A percentile compares a stretch with the other conserved stretches of the same genome.
These are phyloP conservation scores for Cercocebus atys DNA, from an alignment of 2,113 vertebrate genomes.

Conservation along the genomic window DNA sequence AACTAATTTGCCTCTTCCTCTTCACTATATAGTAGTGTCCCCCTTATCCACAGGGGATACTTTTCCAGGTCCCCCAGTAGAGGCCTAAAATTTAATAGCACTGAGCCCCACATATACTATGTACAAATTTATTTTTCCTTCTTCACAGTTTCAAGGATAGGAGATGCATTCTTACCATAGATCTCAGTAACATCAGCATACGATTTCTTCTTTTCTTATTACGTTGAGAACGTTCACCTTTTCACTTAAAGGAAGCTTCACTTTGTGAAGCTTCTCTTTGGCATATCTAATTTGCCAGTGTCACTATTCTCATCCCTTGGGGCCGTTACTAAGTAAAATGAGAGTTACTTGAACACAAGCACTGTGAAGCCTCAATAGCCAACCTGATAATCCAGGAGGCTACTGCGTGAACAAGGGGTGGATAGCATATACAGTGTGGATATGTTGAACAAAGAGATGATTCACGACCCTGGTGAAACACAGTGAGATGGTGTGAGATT, in stretches of 20 bases:
- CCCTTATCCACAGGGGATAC: background rate
- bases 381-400: background rate
- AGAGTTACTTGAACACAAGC: background rate
- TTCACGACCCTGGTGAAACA: background rate
- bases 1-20: background rate
- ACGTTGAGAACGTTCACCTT: background rate
- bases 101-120: background rate
- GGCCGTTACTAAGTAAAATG: background rate
- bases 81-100: background rate
- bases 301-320: background rate
- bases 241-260: background rate
- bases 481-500: background rate
- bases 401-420: background rate
- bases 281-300: background rate
- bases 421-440: background rate
- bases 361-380: background rate
- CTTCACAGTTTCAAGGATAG: background rate
- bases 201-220: background rate
- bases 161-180: background rate
- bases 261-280: background rate
- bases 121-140: background rate
- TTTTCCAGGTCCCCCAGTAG: background rate
- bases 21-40: background rate
- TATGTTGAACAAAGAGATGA: background rate
- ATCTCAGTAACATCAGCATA: background rate